phyloP scores from a whole-genome alignment of 2,797 vertebrate species.

The Hirundo rustica region DNA sequence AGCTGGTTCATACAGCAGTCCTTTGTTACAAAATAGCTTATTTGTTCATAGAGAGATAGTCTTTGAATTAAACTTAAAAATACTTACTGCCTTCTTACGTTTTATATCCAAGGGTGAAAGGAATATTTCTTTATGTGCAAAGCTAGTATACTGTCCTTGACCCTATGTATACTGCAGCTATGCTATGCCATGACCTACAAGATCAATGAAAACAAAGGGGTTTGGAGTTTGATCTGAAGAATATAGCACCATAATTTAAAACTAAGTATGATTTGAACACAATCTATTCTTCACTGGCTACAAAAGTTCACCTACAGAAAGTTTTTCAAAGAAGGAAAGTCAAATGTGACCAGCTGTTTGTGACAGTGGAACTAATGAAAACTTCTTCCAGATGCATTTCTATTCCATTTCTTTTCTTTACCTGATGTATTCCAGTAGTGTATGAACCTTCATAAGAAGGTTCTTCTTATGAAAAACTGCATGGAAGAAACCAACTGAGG shows the following conservation, averaged over 20 bases:
- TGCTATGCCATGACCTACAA: not conserved
- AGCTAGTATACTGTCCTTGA: not conserved
- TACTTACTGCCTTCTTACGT: not conserved
- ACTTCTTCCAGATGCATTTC: not conserved
- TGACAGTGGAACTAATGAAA: not conserved
- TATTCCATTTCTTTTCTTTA: not conserved
- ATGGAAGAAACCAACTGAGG: not conserved
- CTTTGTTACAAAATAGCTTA: slow-evolving; percentile 31
- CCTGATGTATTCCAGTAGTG: not conserved
- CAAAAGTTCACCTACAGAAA: slow-evolving; percentile 4
- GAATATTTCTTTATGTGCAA: not conserved
- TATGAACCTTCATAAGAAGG: not conserved
- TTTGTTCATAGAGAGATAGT: not conserved
- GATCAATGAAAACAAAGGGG: slow-evolving; percentile 15
- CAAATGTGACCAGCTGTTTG: not conserved
- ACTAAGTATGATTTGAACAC: not conserved
- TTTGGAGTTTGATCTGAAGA: not conserved
- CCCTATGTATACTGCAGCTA: not conserved
- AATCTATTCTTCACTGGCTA: not conserved
- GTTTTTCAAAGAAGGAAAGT: not conserved
- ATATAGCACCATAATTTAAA: not conserved
- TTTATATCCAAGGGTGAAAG: not conserved
- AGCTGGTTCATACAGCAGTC: not conserved
- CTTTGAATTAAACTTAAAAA: slow-evolving; percentile 55
- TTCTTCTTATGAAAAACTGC: not conserved